Evolutionary conservation across 2,888 invertebrate species (phyloP), one percentile per base, ranked within the genome.

Genomic region (Lochmaea capreae): DNA sequence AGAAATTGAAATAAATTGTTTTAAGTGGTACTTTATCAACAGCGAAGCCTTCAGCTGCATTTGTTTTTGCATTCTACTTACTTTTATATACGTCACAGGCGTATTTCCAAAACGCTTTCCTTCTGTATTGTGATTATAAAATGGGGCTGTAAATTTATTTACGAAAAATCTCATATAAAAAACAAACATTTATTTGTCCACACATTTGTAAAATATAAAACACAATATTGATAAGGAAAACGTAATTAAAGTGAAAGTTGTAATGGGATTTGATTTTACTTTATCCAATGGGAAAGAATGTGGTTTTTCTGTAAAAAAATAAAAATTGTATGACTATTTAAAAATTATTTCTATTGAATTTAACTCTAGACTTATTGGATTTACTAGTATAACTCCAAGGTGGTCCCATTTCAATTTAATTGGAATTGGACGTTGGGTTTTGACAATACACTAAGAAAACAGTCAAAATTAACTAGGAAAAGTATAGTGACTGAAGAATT

Each of bases 171-270:
- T 2, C 46, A 46, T 46, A 6, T 14, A 12, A 2, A 16, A 54
- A 54, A n/a, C n/a, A n/a, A 18, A 54, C 16, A 16, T 54, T 54
- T 54, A 54, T 54, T 54, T 11, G 18, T 54, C 16, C 3, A 54
- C 54, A 54, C 8, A 54, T 54, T 54, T 54, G 11, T 54, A 54
- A 16, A 54, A 16, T 18, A 54, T 54, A 16, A n/a, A 18, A 54
- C 54, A 54, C 18, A 54, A 54, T 54, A 54, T 54, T 16, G 54
- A 18, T 16, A 54, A 18, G 54, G 54, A 54, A 54, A 54, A 54
- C 16, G 54, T 54, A 54, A 54, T 54, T 18, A 54, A 18, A 16
- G 54, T 54, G 18, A 54, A 54, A 16, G 54, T 54, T 18, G 18
- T 18, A 10, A 54, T 16, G 9, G 54, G 54, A 18, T 54, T 8